Evolutionary conservation across 2,113 vertebrate species (phyloP).

Genomic region (Psittacula cyanocephala): DNA sequence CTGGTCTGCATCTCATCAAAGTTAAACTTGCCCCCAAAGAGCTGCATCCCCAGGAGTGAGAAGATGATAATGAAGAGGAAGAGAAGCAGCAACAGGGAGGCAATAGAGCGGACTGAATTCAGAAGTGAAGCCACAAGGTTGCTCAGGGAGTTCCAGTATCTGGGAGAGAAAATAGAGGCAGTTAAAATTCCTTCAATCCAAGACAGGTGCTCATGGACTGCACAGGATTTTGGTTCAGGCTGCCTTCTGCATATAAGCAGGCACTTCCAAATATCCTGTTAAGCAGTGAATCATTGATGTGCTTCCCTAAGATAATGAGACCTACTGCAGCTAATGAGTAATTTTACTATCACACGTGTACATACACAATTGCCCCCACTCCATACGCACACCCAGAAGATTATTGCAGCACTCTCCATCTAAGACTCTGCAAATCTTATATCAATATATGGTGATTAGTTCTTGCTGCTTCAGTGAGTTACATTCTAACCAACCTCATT

Average conservation of each 20-base stretch:
- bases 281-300: slow-evolving; percentile 47
- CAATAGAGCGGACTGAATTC: slow-evolving; percentile 98
- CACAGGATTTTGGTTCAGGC: not conserved
- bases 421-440: not conserved
- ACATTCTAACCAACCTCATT: slow-evolving; percentile 25
- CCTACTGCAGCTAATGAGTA: slow-evolving; percentile 47
- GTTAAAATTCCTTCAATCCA: not conserved
- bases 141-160: slow-evolving; percentile 98
- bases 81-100: slow-evolving; percentile 93
- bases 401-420: slow-evolving; percentile 23
- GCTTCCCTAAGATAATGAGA: slow-evolving; percentile 43
- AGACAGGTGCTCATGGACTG: slow-evolving; percentile 2
- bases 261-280: slow-evolving; percentile 47
- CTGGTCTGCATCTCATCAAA: slow-evolving; percentile 94
- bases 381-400: not conserved
- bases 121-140: slow-evolving; percentile 97
- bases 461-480: slow-evolving; percentile 43
- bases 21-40: slow-evolving; percentile 99
- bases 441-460: slow-evolving; percentile 12
- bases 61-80: slow-evolving; percentile 99
- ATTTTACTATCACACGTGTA: slow-evolving; percentile 53
- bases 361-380: not conserved
- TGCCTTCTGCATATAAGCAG: not conserved
- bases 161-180: slow-evolving; percentile 37
- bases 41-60: slow-evolving; percentile 98